These are phyloP conservation scores for Alosa alosa DNA, from an alignment of 2,113 vertebrate genomes.

Conservation along the genomic window DNA sequence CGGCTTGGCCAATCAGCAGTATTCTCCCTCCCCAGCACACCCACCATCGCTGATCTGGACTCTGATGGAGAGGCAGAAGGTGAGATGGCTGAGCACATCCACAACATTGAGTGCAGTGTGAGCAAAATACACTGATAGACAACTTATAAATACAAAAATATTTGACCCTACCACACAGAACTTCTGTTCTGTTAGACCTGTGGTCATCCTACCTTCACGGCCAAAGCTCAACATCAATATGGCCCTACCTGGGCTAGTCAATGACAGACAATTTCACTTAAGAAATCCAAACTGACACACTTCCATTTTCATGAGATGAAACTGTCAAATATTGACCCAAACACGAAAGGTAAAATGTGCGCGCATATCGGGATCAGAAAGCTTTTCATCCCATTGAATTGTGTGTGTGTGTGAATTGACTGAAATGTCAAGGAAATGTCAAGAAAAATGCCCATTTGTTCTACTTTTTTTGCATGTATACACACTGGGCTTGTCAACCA, in stretches of 20 bases:
- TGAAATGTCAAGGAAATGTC: too few relatives aligned
- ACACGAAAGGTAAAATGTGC: neutral
- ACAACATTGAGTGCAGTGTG: neutral
- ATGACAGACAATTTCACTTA: neutral
- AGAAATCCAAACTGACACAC: neutral
- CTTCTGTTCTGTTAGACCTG: neutral
- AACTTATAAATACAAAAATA: neutral
- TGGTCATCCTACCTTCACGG: neutral
- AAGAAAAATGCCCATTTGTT: too few relatives aligned
- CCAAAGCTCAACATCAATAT: neutral
- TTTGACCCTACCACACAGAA: neutral
- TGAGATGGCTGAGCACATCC: slow-evolving; percentile 27
- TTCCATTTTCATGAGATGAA: neutral
- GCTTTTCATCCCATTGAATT: too few relatives aligned
- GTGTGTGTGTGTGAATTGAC: too few relatives aligned
- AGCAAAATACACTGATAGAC: neutral
- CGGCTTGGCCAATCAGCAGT: slow-evolving; percentile 77
- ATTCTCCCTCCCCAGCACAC: slow-evolving; percentile 84
- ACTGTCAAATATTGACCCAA: neutral
- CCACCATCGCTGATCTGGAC: slow-evolving; percentile 87
- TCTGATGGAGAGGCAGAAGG: slow-evolving; percentile 76
- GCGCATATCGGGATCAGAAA: too few relatives aligned
- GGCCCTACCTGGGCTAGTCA: neutral
- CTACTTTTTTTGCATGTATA: too few relatives aligned
- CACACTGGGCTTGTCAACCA: too few relatives aligned